Evolutionary conservation across 2,113 vertebrate genomes (phyloP).

Genomic region (Ramphastos sulfuratus): DNA sequence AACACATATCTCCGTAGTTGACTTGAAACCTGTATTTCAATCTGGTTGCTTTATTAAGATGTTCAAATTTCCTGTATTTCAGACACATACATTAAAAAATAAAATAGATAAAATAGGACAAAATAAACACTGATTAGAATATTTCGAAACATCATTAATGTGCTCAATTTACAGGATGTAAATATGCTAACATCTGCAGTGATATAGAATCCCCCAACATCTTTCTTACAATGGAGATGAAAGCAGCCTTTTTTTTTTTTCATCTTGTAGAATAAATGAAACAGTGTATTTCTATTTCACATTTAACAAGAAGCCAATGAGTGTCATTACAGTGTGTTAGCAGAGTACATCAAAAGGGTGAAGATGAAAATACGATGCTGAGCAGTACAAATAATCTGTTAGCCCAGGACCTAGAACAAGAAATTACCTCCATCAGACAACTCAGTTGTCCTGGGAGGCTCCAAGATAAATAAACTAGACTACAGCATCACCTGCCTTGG

Average conservation of each 20-base stretch:
- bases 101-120: not conserved
- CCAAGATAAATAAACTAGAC: not conserved
- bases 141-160: conserved; percentile 3
- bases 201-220: not conserved
- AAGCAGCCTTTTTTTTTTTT: not conserved
- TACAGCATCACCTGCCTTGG: not conserved
- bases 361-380: not conserved
- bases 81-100: not conserved
- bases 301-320: not conserved
- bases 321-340: not conserved
- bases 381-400: not conserved
- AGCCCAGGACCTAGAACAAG: not conserved
- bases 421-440: not conserved
- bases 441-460: not conserved
- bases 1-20: not conserved
- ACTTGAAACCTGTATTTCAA: not conserved
- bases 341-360: not conserved
- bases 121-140: not conserved
- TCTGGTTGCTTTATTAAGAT: not conserved
- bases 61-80: not conserved
- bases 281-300: not conserved
- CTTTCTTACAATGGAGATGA: conserved; percentile 7
- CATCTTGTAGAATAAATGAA: not conserved
- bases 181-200: conserved; percentile 13
- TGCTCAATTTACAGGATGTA: not conserved